phyloP scores from a whole-genome alignment of 2,888 invertebrate genomes.

The Trichogramma evanescens region DNA sequence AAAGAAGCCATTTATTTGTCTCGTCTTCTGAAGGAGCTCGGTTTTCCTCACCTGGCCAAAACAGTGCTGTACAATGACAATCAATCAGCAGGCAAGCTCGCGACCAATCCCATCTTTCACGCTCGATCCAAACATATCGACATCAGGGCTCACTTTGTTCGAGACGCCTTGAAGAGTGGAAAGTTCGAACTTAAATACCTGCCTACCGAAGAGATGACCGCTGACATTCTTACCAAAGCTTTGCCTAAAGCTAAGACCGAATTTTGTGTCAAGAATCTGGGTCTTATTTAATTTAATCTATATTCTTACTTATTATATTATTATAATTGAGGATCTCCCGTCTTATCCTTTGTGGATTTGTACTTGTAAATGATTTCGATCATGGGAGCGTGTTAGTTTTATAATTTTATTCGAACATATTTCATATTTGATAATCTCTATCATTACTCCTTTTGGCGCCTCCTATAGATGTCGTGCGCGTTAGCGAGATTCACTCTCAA shows the following conservation, averaged over 20 bases:
- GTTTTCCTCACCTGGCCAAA: neutral
- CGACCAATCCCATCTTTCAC: neutral
- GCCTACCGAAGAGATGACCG: neutral
- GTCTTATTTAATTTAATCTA: no score
- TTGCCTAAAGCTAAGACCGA: neutral
- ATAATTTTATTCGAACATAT: no score
- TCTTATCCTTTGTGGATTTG: no score
- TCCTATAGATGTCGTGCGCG: no score
- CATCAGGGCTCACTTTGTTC: neutral
- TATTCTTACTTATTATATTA: no score
- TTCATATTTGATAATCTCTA: no score
- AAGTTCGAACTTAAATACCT: neutral
- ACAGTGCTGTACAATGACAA: neutral
- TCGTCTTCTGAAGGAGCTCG: neutral
- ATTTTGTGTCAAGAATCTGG: no score
- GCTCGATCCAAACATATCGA: neutral
- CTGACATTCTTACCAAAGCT: neutral
- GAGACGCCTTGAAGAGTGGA: neutral
- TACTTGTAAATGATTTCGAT: no score
- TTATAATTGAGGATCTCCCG: no score
- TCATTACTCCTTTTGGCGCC: no score
- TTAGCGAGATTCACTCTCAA: no score
- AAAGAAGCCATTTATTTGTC: neutral
- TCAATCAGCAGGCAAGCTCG: neutral
- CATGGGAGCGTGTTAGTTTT: no score